A percentile compares a stretch with the other conserved stretches of the same genome.
These are phyloP conservation scores for Botrylloides violaceus DNA, from an alignment of 23 tunicate genomes.

Conservation along the genomic window DNA sequence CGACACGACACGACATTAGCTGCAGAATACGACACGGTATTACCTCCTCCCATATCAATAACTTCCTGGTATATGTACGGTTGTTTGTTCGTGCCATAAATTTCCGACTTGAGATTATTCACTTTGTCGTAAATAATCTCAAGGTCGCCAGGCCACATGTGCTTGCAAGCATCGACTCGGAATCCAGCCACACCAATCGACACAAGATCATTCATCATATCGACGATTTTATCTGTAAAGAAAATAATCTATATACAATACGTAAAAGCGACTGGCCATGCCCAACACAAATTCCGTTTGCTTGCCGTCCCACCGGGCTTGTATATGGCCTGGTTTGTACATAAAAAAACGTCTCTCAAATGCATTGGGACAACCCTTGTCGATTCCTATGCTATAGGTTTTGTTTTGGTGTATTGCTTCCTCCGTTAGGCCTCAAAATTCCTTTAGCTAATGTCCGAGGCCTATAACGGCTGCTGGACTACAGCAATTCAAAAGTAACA, in stretches of 20 bases:
- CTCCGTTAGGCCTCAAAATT: too few species aligned
- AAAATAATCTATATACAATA: neutral
- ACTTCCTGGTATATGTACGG: conserved; percentile 81
- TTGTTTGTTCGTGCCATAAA: conserved; percentile 10
- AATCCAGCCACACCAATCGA: conserved; percentile 79
- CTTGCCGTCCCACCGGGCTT: too few species aligned
- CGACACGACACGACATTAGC: neutral
- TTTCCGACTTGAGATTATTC: conserved; percentile 27
- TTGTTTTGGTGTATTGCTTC: too few species aligned
- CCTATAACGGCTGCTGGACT: too few species aligned
- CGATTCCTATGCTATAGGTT: too few species aligned
- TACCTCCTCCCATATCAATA: conserved; percentile 92
- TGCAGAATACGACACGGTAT: neutral
- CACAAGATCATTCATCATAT: conserved; percentile 52
- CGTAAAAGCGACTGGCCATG: neutral
- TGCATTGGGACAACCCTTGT: too few species aligned
- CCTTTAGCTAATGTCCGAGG: too few species aligned
- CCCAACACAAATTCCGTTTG: too few species aligned
- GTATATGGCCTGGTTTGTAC: too few species aligned
- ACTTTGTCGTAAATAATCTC: conserved; percentile 44
- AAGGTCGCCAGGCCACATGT: conserved; percentile 98
- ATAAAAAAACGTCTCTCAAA: too few species aligned
- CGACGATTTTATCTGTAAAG: conserved; percentile 52
- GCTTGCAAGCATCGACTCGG: conserved; percentile 95
- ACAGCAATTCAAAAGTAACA: too few species aligned